Percentiles rank a stretch among this genome's conserved stretches.
phyloP scores from a whole-genome alignment of 2,113 vertebrate genomes.

The Mystacornis crossleyi region DNA sequence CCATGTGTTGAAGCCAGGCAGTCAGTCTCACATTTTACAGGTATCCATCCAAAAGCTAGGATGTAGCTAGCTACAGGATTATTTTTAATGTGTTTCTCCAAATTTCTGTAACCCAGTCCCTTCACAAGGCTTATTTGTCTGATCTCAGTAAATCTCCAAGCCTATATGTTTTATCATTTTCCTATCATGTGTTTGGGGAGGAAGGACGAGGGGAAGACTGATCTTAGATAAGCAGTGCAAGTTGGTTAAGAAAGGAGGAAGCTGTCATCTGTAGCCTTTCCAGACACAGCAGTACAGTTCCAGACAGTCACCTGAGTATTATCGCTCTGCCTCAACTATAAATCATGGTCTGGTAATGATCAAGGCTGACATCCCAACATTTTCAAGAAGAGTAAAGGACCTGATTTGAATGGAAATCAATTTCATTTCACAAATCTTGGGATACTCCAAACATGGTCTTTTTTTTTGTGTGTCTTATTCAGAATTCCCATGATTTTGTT shows the following conservation, averaged over 20 bases:
- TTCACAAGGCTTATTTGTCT: constrained; percentile 37
- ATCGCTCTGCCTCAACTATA: constrained; percentile 74
- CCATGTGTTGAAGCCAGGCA: constrained; percentile 44
- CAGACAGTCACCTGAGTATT: constrained; percentile 89
- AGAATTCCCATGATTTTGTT: constrained; percentile 17
- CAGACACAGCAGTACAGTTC: constrained; percentile 79
- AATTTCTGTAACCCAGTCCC: background rate
- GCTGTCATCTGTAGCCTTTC: constrained; percentile 75
- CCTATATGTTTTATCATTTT: constrained; percentile 46
- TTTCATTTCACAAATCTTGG: constrained; percentile 73
- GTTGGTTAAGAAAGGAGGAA: constrained; percentile 59
- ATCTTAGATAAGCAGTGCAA: constrained; percentile 40
- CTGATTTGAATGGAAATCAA: constrained; percentile 81
- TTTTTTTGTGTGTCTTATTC: constrained; percentile 25
- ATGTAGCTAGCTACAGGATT: constrained; percentile 44
- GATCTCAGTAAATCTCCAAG: constrained; percentile 51
- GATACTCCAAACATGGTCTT: constrained; percentile 2
- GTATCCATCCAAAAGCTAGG: constrained; percentile 43
- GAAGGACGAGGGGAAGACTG: background rate
- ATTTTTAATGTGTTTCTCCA: constrained; percentile 35
- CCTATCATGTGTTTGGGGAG: constrained; percentile 26
- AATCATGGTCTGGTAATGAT: constrained; percentile 73
- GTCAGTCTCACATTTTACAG: constrained; percentile 54
- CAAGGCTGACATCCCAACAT: constrained; percentile 75
- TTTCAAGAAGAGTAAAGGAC: constrained; percentile 80